A percentile compares a stretch with the other conserved stretches of the same genome.
phyloP scores from a whole-genome alignment of 2,888 invertebrate genomes.

The Melipona beecheii region DNA sequence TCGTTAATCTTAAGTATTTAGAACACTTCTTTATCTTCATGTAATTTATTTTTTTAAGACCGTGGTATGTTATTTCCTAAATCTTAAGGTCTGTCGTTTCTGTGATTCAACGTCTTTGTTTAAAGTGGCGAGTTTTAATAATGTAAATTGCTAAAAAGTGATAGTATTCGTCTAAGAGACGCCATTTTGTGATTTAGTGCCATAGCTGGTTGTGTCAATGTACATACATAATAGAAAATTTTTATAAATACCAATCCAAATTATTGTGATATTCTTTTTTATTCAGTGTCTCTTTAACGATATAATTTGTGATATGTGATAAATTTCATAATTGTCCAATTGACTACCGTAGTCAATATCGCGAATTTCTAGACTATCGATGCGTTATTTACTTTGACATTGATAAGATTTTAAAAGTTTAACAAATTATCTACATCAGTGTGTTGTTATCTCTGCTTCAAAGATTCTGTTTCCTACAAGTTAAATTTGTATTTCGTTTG shows the following conservation, averaged over 20 bases:
- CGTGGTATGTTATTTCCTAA: neutral
- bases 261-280: constrained; percentile 29
- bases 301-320: constrained; percentile 28
- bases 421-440: neutral
- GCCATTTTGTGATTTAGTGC: constrained; percentile 64
- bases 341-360: constrained; percentile 69
- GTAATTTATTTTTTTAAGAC: constrained; percentile 3
- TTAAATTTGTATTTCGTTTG: neutral
- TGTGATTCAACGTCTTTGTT: constrained; percentile 28
- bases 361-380: constrained; percentile 57
- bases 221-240: constrained; percentile 31
- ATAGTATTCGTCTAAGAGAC: constrained; percentile 41
- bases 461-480: constrained; percentile 2
- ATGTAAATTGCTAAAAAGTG: constrained; percentile 50
- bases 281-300: constrained; percentile 36
- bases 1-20: constrained; percentile 62
- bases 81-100: constrained; percentile 19
- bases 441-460: neutral
- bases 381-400: constrained; percentile 45
- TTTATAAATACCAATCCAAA: constrained; percentile 17
- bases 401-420: constrained; percentile 22
- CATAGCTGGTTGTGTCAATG: constrained; percentile 39
- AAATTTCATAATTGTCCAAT: constrained; percentile 31
- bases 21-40: constrained; percentile 30
- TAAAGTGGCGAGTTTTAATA: constrained; percentile 33